Evolutionary conservation across 1,140 invertebrate genomes (phyloP).

Genomic region (Spodoptera litura): DNA sequence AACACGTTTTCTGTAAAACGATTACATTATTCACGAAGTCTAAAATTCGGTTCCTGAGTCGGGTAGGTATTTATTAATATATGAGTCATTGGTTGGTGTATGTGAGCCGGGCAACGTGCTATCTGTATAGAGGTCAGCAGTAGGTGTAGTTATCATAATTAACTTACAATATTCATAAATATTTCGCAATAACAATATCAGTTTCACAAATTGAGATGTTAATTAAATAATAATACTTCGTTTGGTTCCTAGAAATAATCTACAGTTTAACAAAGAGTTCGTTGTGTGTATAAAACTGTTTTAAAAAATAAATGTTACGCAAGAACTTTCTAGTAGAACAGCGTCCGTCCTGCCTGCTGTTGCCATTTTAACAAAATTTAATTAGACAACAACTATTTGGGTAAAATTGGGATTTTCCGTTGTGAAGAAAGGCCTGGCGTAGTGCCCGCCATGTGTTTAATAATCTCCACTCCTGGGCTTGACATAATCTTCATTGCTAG

Average conservation of each 20-base stretch:
- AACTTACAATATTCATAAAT: too few species aligned
- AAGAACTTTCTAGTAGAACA: too few species aligned
- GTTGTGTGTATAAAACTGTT: too few species aligned
- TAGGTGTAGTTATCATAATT: too few species aligned
- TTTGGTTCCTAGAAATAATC: too few species aligned
- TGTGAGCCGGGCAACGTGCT: not conserved
- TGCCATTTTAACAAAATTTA: not conserved
- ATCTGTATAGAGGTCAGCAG: not conserved
- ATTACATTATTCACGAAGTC: not conserved
- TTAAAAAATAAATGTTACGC: too few species aligned
- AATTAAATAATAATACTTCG: too few species aligned
- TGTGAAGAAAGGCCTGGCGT: not conserved
- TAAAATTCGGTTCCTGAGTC: not conserved
- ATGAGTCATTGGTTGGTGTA: conserved; percentile 1
- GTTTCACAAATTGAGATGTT: too few species aligned
- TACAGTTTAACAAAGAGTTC: too few species aligned
- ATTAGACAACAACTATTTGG: not conserved
- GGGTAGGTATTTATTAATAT: conserved; percentile 9
- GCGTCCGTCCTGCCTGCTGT: not conserved
- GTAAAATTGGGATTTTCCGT: conserved; percentile 20
- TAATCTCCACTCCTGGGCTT: not conserved
- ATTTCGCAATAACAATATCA: too few species aligned
- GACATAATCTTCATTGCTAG: conserved; percentile 13
- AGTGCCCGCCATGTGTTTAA: conserved; percentile 6
- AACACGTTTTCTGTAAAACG: not conserved